Evolutionary conservation across 2,113 vertebrate species (phyloP).

Genomic region (Tachysurus fulvidraco): DNA sequence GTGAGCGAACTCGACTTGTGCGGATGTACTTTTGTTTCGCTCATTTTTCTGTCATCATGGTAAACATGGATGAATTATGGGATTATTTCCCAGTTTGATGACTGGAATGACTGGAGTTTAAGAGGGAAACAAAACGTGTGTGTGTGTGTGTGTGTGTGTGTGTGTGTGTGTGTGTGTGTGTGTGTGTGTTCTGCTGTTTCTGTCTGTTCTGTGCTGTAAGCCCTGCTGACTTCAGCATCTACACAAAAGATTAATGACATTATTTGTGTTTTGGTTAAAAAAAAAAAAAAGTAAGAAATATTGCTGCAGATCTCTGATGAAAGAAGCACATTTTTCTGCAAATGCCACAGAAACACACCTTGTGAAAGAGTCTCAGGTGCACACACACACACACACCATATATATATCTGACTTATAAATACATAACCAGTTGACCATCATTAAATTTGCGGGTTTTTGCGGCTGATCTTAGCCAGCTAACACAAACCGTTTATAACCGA

Average conservation of each 20-base stretch:
- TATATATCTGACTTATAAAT: not conserved
- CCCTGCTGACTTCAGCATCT: conserved; percentile 60
- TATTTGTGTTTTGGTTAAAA: conserved; percentile 40
- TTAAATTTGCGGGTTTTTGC: not conserved
- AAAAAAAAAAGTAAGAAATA: conserved; percentile 38
- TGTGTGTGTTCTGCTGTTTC: conserved; percentile 17
- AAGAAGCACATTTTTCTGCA: conserved; percentile 65
- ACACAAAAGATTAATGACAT: conserved; percentile 55
- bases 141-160: not conserved
- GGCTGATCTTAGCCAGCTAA: not conserved
- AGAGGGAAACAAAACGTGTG: not conserved
- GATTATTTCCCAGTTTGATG: not conserved
- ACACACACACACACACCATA: not conserved
- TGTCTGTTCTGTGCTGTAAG: conserved; percentile 25
- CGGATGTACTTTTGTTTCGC: not conserved
- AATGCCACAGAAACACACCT: conserved; percentile 56
- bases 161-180: not conserved
- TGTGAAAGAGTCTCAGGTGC: conserved; percentile 53
- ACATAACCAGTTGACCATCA: not conserved
- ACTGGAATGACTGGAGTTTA: not conserved
- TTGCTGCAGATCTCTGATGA: conserved; percentile 60
- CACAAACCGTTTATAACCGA: not conserved
- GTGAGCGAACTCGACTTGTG: conserved; percentile 57
- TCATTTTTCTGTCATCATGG: not conserved
- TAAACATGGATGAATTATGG: not conserved